phyloP scores from a whole-genome alignment of 2,113 vertebrate species.

The Thalassoma bifasciatum region DNA sequence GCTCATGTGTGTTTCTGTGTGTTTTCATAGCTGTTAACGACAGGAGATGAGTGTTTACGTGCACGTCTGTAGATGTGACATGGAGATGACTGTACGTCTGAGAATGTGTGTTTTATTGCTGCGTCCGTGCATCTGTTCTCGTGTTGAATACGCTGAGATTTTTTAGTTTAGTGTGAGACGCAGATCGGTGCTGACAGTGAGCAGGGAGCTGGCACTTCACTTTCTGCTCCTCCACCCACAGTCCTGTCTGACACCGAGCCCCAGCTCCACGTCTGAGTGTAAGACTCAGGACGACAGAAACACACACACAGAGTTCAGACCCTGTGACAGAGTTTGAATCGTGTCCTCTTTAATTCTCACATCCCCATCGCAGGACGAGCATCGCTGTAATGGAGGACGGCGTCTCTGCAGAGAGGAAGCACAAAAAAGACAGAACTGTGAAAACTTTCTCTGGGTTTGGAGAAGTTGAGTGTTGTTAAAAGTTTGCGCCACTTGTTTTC shows the following conservation, averaged over 20 bases:
- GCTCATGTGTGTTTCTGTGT: conserved; percentile 20
- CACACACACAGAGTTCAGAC: conserved; percentile 16
- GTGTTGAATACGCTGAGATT: neutral
- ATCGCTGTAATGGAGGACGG: conserved; percentile 36
- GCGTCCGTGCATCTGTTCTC: conserved; percentile 7
- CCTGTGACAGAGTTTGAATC: conserved; percentile 38
- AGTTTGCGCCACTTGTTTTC: too few relatives aligned
- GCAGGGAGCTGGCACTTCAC: conserved; percentile 60
- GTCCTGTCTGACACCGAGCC: conserved; percentile 50
- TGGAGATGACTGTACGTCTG: conserved; percentile 34
- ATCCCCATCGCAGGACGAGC: conserved; percentile 16
- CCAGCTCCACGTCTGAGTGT: conserved; percentile 26
- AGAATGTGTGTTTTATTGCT: conserved; percentile 28
- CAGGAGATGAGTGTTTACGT: conserved; percentile 14
- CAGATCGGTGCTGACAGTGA: conserved; percentile 56
- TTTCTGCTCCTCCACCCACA: conserved; percentile 59
- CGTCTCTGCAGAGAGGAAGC: conserved; percentile 2
- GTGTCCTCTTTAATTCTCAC: conserved; percentile 27
- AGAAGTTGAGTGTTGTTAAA: neutral
- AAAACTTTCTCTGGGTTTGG: too few relatives aligned
- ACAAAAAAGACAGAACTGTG: neutral
- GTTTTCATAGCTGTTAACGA: neutral
- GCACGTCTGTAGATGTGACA: conserved; percentile 26
- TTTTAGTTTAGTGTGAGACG: conserved; percentile 28
- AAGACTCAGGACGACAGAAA: conserved; percentile 24